phyloP scores from a whole-genome alignment of 2,797 vertebrate genomes.

The Streptopelia turtur region DNA sequence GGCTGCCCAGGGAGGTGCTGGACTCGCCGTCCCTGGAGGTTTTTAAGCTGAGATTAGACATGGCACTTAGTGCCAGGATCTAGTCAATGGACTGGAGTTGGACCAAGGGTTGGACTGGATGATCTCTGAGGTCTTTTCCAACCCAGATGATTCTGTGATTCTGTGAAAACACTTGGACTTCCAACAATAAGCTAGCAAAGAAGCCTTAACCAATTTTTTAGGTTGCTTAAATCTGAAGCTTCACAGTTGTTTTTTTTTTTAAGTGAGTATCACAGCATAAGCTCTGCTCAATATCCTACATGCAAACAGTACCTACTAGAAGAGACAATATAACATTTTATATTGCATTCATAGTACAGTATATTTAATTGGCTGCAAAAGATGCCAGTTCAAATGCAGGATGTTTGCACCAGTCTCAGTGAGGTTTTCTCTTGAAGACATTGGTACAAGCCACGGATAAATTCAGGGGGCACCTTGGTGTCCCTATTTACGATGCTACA shows the following conservation, averaged over 20 bases:
- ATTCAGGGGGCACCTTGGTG: not conserved
- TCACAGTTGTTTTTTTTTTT: not conserved
- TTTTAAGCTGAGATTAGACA: no score
- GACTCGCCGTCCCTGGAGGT: no score
- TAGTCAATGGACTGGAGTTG: no score
- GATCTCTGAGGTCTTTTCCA: no score
- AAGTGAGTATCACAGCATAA: not conserved
- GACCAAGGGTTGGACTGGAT: no score
- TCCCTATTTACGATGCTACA: not conserved
- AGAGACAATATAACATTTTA: not conserved
- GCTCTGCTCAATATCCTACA: not conserved
- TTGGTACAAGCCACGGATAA: not conserved
- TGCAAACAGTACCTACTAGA: accelerated
- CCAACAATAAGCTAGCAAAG: not conserved
- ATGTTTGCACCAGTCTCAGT: not conserved
- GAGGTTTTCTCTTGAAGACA: not conserved
- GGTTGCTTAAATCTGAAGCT: not conserved
- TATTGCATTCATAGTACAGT: not conserved
- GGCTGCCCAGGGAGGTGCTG: no score
- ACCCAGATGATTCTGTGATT: no score
- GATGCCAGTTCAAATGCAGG: not conserved
- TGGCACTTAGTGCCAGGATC: no score
- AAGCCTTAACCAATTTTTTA: not conserved
- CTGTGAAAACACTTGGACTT: not conserved
- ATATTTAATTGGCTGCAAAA: not conserved